Evolutionary conservation across 2,888 invertebrate genomes (phyloP).

Genomic region (Rhabditoides inermis): DNA sequence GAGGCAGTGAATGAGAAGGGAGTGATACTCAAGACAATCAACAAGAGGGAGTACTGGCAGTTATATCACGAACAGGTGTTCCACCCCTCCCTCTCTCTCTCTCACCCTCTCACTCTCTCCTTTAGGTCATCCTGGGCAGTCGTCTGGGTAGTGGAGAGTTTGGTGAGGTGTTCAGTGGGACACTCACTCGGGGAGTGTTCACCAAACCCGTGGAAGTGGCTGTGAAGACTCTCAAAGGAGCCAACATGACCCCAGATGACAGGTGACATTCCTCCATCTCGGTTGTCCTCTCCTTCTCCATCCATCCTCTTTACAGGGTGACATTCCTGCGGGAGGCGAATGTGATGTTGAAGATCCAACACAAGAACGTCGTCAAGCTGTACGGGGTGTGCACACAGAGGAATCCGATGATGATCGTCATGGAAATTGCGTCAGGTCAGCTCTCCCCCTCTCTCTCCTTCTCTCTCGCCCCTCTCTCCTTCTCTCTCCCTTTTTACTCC

Average conservation of each 20-base stretch:
- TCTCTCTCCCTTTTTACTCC: too few relatives aligned
- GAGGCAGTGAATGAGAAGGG: slow-evolving; percentile 18
- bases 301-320: slow-evolving; percentile 15
- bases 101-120: neutral
- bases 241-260: slow-evolving; percentile 24
- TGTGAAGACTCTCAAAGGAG: slow-evolving; percentile 30
- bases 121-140: slow-evolving; percentile 19
- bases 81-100: neutral
- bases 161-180: slow-evolving; percentile 30
- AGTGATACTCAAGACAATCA: slow-evolving; percentile 12
- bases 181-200: slow-evolving; percentile 23
- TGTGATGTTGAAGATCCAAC: slow-evolving; percentile 34
- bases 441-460: too few relatives aligned
- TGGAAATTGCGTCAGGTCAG: slow-evolving; percentile 29
- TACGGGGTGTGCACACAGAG: slow-evolving; percentile 34
- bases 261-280: slow-evolving; percentile 8
- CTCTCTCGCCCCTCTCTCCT: too few relatives aligned
- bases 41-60: slow-evolving; percentile 30
- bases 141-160: slow-evolving; percentile 35
- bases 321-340: slow-evolving; percentile 38
- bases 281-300: too few relatives aligned
- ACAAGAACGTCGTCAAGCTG: slow-evolving; percentile 28
- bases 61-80: slow-evolving; percentile 34
- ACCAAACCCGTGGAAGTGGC: slow-evolving; percentile 30
- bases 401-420: slow-evolving; percentile 39